These are phyloP conservation scores for Fringilla coelebs DNA, from an alignment of 2,797 vertebrate species.

Conservation along the genomic window DNA sequence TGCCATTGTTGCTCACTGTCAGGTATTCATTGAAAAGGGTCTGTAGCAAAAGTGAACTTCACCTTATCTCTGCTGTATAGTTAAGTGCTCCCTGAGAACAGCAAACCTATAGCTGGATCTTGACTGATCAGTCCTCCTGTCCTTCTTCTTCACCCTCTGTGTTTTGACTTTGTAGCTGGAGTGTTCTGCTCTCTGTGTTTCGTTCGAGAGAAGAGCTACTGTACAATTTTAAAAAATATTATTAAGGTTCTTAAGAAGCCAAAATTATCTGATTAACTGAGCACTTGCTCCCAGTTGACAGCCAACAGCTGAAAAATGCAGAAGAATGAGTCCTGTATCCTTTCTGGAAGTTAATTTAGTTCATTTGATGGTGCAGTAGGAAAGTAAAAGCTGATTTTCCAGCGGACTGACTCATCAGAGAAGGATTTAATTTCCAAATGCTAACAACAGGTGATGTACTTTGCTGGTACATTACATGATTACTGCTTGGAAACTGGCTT, in stretches of 20 bases:
- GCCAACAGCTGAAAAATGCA: neutral
- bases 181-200: neutral
- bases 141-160: neutral
- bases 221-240: neutral
- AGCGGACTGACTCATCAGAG: neutral
- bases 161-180: neutral
- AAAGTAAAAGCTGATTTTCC: conserved; percentile 21
- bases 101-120: neutral
- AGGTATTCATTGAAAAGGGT: neutral
- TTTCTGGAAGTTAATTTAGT: neutral
- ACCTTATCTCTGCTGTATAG: neutral
- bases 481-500: neutral
- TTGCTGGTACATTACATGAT: neutral
- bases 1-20: neutral
- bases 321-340: neutral
- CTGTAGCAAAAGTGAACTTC: neutral
- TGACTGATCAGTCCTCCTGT: neutral
- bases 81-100: neutral
- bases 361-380: neutral
- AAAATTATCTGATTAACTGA: neutral
- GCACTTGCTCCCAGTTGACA: neutral
- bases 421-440: conserved; percentile 12
- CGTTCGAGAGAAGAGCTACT: neutral
- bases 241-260: neutral
- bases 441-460: neutral